A percentile compares a stretch with the other conserved stretches of the same genome.
These are phyloP conservation scores for Phylloscopus trochiloides DNA, from an alignment of 2,113 vertebrate genomes.

Conservation along the genomic window DNA sequence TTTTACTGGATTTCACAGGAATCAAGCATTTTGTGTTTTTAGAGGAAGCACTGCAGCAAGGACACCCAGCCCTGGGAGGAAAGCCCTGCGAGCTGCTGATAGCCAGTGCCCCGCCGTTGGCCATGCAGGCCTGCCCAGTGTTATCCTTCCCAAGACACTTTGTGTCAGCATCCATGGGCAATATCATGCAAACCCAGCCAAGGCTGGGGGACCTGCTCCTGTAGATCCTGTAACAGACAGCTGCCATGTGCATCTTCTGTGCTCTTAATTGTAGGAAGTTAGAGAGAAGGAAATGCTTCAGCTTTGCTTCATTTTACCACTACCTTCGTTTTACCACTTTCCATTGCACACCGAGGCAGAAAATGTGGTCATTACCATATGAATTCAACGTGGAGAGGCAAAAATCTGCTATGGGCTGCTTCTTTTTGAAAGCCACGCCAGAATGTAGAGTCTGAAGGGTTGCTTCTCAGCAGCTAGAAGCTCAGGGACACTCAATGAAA, in stretches of 20 bases:
- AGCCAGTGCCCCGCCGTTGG: fast-evolving
- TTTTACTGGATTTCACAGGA: background rate
- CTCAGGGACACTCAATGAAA: background rate
- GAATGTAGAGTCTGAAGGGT: background rate
- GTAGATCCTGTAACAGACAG: background rate
- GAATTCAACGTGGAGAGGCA: background rate
- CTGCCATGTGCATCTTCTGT: background rate
- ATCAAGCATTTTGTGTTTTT: background rate
- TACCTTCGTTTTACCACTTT: background rate
- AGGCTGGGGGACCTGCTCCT: background rate
- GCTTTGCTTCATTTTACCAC: background rate
- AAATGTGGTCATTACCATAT: background rate
- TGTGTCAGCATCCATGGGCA: background rate
- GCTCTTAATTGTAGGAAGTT: background rate
- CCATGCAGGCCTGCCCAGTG: fast-evolving
- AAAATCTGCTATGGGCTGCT: background rate
- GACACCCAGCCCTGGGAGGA: background rate
- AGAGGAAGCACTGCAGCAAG: background rate
- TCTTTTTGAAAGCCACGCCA: background rate
- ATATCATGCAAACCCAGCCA: background rate
- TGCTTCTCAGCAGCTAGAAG: background rate
- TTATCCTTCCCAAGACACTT: background rate
- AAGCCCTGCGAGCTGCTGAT: background rate
- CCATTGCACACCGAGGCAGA: background rate
- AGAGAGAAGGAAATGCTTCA: background rate